A percentile compares a stretch with the other conserved stretches of the same genome.
Evolutionary conservation across 2,888 invertebrate species (phyloP).

Genomic region (Rugalucina vietnamica): DNA sequence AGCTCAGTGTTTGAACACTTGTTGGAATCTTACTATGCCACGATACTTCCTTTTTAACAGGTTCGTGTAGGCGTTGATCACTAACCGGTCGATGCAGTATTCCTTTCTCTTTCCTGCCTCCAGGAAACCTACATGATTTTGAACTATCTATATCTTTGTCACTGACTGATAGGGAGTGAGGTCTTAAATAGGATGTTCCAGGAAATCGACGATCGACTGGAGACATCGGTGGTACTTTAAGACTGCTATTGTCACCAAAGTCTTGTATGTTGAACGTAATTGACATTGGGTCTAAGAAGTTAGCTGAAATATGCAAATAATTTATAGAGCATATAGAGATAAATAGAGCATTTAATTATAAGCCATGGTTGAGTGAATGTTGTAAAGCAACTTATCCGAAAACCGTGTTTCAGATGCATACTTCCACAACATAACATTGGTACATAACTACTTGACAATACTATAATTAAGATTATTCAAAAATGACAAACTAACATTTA

Average conservation of each 20-base stretch:
- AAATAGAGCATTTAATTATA: too few relatives aligned
- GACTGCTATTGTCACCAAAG: constrained; percentile 43
- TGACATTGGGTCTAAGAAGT: constrained; percentile 51
- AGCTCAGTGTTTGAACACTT: constrained; percentile 56
- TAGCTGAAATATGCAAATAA: constrained; percentile 50
- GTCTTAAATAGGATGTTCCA: background rate
- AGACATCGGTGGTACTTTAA: constrained; percentile 51
- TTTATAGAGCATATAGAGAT: background rate
- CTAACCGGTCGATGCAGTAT: constrained; percentile 53
- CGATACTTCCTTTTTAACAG: constrained; percentile 53
- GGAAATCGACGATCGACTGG: constrained; percentile 41
- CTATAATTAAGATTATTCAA: too few relatives aligned
- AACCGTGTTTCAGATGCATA: too few relatives aligned
- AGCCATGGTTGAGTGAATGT: too few relatives aligned
- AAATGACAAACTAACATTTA: too few relatives aligned
- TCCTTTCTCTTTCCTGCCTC: background rate
- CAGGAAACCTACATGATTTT: background rate
- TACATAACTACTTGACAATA: too few relatives aligned
- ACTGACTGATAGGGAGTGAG: background rate
- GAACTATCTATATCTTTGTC: background rate
- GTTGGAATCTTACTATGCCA: constrained; percentile 60
- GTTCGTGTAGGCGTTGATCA: constrained; percentile 53
- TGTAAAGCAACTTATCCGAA: too few relatives aligned
- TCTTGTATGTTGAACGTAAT: constrained; percentile 48
- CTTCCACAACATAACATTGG: too few relatives aligned